Evolutionary conservation across 2,888 invertebrate species (phyloP), one percentile per base, ranked within the genome.

Genomic region (Tiliacea aurago): DNA sequence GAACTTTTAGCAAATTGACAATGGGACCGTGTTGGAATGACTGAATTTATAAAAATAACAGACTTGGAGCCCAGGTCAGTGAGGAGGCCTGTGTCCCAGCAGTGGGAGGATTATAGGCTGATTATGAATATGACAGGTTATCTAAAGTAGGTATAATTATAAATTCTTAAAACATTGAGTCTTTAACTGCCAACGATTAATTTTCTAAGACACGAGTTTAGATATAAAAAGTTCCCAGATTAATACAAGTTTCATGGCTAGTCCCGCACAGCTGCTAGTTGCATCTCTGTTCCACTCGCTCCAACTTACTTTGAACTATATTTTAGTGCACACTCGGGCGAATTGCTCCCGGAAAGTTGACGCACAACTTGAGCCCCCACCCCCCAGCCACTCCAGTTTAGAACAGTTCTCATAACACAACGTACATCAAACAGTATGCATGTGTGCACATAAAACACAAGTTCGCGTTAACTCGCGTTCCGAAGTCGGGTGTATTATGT

Each of bases 261-360:
- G 83, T 87, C 83, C 76, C 81, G 80, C 87, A 82, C 88, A 89
- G 86, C 85, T 86, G 88, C 78, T 84, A 80, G 86, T 78, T 88
- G 86, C 89, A 84, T 88, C 89, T 86, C 84, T 86, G 88, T 87
- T 88, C 87, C 86, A 83, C 86, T 70, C 85, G 81, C 85, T 85
- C 78, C 83, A 89, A 91, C 89, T 91, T 90, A 92, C 90, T 93
- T 93, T 92, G 93, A 92, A 93, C 94, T 94, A 94, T 92, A 94
- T 93, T 93, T 92, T 90, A 91, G 89, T 87, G 90, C 90, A 88
- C 88, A 90, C 89, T 90, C 89, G 81, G 87, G 88, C 88, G 91
- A 90, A 91, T 92, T 87, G 90, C 88, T 88, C 88, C 87, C 82
- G 86, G 87, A 89, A 90, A 92, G 91, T 91, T 91, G 90, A 91